Base-by-base conservation (phyloP, 2,888 invertebrate species). In the Eupelmus urozonus region DNA sequence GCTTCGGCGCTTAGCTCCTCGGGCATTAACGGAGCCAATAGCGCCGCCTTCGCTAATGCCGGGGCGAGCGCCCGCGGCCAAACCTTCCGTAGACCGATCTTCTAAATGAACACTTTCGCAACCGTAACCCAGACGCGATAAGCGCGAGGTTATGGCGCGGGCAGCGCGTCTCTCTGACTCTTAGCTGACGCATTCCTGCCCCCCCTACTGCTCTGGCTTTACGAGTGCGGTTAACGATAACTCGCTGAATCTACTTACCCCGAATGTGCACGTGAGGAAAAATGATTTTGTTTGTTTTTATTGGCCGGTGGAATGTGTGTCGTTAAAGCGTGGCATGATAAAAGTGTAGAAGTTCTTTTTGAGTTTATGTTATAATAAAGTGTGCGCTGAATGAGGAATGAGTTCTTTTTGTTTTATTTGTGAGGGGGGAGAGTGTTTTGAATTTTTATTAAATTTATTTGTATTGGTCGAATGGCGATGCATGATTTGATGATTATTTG, bases 51-150 rank as follows among this genome's bases (percentile, higher is more conserved):
- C 25, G 20, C 59, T 66, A 23, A 59, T 66, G 66, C 59, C 59
- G 25, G 49, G 59, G 51, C 66, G 11, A 27, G 65, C 18, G 29
- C 25, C n/a, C 18, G 49, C 27, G 27, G 42, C 25, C 51, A 16
- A 25, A 55, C 49, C 66, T 45, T 49, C 3, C 23, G 2, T n/a
- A 23, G 29, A 59, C 49, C 23, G 23, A 34, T 72, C 53, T 62
- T 72, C 34, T 23, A 63, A 72, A 72, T 63, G 72, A 72, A 72
- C 65, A 66, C 49, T 74, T 59, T 65, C 65, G 34, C 29, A 65
- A 66, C 11, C 40, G 74, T 74, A 66, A 74, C 59, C 66, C 55
- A 2, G 51, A 23, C 34, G 49, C 34, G 66, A 74, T 74, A 74
- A 66, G 63, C 42, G 63, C 42, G 42, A 72, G 63, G 55, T 72